Conservation (phyloP, 2,113 vertebrate genomes). For the Ameiurus melas region DNA sequence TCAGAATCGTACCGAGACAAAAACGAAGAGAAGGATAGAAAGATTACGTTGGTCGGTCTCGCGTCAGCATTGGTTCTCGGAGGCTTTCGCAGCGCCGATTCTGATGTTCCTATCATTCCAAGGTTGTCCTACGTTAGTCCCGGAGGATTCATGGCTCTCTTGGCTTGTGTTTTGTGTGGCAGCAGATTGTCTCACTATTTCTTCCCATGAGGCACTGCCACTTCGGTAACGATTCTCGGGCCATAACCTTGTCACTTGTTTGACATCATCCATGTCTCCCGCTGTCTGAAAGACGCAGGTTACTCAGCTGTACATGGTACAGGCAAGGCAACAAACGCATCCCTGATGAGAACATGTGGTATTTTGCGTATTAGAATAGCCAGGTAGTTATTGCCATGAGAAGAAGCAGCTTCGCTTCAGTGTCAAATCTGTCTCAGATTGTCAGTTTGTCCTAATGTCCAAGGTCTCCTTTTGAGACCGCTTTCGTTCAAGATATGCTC, state of each 20-base stretch:
- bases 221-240: slow-evolving; percentile 11
- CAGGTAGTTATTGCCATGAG: slow-evolving; percentile 12
- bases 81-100: background rate
- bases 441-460: background rate
- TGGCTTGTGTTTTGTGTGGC: background rate
- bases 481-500: background rate
- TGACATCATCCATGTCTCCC: slow-evolving; percentile 37
- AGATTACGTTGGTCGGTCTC: background rate
- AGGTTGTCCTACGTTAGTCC: background rate
- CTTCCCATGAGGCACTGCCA: background rate
- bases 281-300: background rate
- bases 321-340: slow-evolving; percentile 1
- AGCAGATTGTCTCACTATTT: background rate
- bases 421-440: background rate
- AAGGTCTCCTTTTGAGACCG: background rate
- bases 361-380: background rate
- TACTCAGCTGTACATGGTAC: background rate
- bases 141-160: background rate
- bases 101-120: background rate
- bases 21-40: background rate
- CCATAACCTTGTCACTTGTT: slow-evolving; percentile 18
- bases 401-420: background rate
- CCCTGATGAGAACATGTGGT: slow-evolving; percentile 6
- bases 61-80: background rate
- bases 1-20: background rate